These are phyloP conservation scores for Empidonax alnorum DNA, from an alignment of 2,113 vertebrate species.

Conservation along the genomic window DNA sequence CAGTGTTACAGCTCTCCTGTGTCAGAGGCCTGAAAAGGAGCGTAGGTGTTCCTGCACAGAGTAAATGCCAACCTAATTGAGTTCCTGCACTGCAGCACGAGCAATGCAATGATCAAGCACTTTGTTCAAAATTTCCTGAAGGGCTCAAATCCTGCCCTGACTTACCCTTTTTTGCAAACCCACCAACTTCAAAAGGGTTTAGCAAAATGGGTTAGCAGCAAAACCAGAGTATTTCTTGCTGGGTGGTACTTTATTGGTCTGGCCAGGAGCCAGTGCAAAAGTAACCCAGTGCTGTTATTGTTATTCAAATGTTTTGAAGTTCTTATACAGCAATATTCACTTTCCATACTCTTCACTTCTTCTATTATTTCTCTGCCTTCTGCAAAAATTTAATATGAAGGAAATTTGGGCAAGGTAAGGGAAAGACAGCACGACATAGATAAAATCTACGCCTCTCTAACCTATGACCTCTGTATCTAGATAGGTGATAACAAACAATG, in stretches of 20 bases:
- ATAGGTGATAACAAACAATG: background rate
- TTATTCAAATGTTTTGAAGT: background rate
- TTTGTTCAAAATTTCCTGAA: slow-evolving; percentile 22
- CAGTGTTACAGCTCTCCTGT: background rate
- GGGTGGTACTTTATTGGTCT: slow-evolving; percentile 20
- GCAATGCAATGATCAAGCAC: background rate
- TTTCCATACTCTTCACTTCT: background rate
- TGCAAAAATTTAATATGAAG: background rate
- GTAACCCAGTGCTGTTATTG: background rate
- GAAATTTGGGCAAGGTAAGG: background rate
- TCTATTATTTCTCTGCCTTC: background rate
- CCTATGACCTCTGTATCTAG: background rate
- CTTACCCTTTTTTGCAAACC: background rate
- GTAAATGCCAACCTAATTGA: slow-evolving; percentile 31
- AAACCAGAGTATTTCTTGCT: slow-evolving; percentile 18
- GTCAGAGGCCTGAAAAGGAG: background rate
- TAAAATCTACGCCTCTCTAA: background rate
- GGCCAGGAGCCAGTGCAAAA: slow-evolving; percentile 25
- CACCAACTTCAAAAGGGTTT: background rate
- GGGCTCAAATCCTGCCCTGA: slow-evolving; percentile 25
- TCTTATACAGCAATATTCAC: background rate
- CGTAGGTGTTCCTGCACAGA: background rate
- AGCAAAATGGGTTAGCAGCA: background rate
- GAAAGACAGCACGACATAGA: background rate
- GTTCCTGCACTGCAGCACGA: background rate